Conservation (phyloP, 2,888 invertebrate genomes). For the Tachystola acroxantha region DNA sequence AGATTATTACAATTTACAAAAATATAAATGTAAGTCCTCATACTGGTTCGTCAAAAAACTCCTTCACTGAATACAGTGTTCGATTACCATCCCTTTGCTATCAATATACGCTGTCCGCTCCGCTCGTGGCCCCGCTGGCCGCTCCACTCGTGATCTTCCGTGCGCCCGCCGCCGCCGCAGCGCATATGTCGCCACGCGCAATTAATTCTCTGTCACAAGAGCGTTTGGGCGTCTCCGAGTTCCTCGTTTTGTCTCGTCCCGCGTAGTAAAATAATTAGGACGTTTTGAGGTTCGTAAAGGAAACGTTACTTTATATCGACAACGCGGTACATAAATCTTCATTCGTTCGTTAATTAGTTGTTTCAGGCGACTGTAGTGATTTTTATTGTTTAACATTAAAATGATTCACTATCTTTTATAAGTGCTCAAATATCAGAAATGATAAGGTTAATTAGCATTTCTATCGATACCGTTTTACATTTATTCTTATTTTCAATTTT, state of each 20-base stretch:
- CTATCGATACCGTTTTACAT: no score
- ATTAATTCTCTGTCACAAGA: constrained; percentile 77
- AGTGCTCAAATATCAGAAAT: no score
- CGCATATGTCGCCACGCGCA: constrained; percentile 73
- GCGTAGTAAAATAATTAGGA: constrained; percentile 76
- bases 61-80: no score
- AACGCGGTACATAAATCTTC: constrained; percentile 75
- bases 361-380: constrained; percentile 39
- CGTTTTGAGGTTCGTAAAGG: constrained; percentile 77
- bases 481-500: no score
- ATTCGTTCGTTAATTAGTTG: constrained; percentile 69
- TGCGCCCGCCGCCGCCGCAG: constrained; percentile 21
- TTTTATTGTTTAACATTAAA: no score
- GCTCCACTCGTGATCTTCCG: constrained; percentile 24
- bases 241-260: constrained; percentile 66
- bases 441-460: no score
- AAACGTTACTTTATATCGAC: constrained; percentile 77
- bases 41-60: no score
- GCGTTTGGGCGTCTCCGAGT: constrained; percentile 73
- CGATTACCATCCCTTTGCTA: no score
- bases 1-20: no score
- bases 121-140: constrained; percentile 14
- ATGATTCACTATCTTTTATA: no score
- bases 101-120: neutral
- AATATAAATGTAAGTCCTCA: no score